Evolutionary conservation across 2,888 invertebrate species (phyloP).

Genomic region (Leptinotarsa rubiginosa): DNA sequence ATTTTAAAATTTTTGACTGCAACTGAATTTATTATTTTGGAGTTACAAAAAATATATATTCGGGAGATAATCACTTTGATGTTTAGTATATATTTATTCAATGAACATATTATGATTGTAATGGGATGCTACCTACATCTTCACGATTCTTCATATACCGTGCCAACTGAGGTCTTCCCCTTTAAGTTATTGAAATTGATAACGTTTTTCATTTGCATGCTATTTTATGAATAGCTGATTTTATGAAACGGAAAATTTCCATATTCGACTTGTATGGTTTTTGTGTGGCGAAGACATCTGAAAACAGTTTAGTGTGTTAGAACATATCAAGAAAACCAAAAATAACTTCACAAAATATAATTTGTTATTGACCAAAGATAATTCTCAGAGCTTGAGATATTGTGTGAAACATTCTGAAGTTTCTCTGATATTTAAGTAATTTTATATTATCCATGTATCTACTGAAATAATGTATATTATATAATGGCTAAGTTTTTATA

Average conservation of each 20-base stretch:
- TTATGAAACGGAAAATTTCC: background rate
- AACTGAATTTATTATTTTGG: no score
- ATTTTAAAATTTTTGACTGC: no score
- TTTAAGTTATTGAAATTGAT: background rate
- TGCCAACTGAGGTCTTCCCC: background rate
- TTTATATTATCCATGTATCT: background rate
- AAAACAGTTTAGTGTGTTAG: background rate
- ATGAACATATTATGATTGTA: background rate
- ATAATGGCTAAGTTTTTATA: slow-evolving; percentile 22
- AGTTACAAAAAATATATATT: no score
- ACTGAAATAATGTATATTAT: slow-evolving; percentile 18
- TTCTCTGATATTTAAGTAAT: slow-evolving; percentile 30
- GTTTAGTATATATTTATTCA: no score
- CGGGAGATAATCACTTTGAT: no score
- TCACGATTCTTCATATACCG: background rate
- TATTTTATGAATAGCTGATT: slow-evolving; percentile 1
- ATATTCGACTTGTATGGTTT: background rate
- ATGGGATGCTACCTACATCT: slow-evolving; percentile 11
- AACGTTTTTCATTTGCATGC: background rate
- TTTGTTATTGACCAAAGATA: slow-evolving; percentile 36
- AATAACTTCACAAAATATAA: slow-evolving; percentile 22
- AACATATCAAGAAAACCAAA: slow-evolving; percentile 29
- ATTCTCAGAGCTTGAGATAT: slow-evolving; percentile 34
- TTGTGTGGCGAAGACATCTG: background rate
- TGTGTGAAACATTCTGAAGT: slow-evolving; percentile 24